These are phyloP conservation scores for Empis stercorea DNA, from an alignment of 2,888 invertebrate genomes.

Conservation along the genomic window DNA sequence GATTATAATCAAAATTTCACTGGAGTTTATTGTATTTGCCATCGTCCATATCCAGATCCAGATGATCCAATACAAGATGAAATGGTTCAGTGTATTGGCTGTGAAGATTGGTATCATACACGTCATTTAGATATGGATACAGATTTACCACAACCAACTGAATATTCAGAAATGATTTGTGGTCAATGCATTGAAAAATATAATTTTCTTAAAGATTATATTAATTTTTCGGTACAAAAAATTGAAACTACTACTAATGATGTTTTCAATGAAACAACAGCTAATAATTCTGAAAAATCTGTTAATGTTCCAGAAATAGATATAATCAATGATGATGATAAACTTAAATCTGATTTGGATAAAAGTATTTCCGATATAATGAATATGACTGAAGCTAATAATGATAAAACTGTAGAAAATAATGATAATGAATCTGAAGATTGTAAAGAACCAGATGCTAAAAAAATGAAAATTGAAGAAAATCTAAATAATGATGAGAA, in stretches of 20 bases:
- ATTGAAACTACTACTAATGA: slow-evolving; percentile 21
- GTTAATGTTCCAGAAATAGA: slow-evolving; percentile 9
- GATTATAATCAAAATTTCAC: slow-evolving; percentile 88
- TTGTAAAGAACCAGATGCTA: not conserved
- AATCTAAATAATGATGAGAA: not conserved
- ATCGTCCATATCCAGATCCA: slow-evolving; percentile 88
- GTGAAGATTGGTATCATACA: slow-evolving; percentile 97
- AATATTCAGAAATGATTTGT: slow-evolving; percentile 75
- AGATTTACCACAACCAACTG: slow-evolving; percentile 40
- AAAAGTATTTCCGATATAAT: slow-evolving; percentile 28
- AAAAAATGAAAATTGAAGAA: not conserved
- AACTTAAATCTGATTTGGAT: slow-evolving; percentile 23
- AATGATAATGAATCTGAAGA: not conserved
- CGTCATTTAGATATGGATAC: slow-evolving; percentile 54
- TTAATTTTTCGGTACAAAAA: slow-evolving; percentile 32
- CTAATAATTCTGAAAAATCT: not conserved
- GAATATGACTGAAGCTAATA: slow-evolving; percentile 18
- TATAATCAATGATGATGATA: slow-evolving; percentile 18
- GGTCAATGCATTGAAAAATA: slow-evolving; percentile 61
- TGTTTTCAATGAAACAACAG: slow-evolving; percentile 13
- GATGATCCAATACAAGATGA: slow-evolving; percentile 70
- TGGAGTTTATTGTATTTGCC: slow-evolving; percentile 84
- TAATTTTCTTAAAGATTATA: slow-evolving; percentile 61
- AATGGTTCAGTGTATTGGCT: slow-evolving; percentile 92
- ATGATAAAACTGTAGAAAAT: slow-evolving; percentile 3